phyloP scores from a whole-genome alignment of 2,797 vertebrate genomes.

The Pteropus rufus region DNA sequence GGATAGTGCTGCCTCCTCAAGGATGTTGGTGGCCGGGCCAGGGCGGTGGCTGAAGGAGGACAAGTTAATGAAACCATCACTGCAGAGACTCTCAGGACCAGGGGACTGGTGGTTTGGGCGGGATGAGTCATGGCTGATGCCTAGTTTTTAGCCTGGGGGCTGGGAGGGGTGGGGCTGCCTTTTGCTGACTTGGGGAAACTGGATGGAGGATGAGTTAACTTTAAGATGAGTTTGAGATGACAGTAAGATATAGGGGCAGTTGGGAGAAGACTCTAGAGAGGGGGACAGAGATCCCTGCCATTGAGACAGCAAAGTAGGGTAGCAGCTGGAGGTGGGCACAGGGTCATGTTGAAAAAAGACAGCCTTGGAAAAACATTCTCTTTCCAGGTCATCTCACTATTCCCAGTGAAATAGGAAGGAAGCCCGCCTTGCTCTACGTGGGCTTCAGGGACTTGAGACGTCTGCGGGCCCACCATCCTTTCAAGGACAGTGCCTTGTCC shows the following conservation, averaged over 20 bases:
- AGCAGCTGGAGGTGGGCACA: neutral
- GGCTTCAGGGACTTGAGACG: neutral
- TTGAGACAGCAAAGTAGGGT: neutral
- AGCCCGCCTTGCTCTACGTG: neutral
- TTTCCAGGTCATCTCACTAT: accelerated
- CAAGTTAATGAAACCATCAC: neutral
- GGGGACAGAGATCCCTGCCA: neutral
- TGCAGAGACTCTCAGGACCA: neutral
- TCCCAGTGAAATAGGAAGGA: neutral
- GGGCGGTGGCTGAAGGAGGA: neutral
- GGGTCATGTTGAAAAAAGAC: neutral
- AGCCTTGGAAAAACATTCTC: neutral
- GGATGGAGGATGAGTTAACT: neutral
- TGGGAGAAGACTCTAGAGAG: neutral
- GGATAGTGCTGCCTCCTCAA: neutral
- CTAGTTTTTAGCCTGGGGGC: neutral
- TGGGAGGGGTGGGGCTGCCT: neutral
- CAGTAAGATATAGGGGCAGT: neutral
- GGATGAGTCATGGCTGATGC: neutral
- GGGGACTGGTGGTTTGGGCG: neutral
- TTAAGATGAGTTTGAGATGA: neutral
- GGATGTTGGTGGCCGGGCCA: neutral
- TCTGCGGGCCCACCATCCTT: neutral
- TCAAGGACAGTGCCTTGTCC: neutral
- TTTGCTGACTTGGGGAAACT: neutral